phyloP scores from a whole-genome alignment of 1,140 invertebrate species.

The Mamestra configurata region DNA sequence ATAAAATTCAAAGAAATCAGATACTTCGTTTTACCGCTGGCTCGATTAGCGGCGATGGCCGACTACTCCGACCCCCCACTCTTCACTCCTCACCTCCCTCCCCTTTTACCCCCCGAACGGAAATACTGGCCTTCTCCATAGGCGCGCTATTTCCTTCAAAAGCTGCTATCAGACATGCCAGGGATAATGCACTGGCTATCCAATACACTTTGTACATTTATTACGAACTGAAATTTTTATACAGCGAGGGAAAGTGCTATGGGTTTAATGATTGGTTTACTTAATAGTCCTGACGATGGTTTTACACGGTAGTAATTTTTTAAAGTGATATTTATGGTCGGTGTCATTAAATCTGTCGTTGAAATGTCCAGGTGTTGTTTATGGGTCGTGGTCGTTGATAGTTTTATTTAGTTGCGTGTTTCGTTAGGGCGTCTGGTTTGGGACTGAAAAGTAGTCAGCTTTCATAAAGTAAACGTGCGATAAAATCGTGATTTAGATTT shows the following conservation, averaged over 20 bases:
- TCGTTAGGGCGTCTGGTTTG: not conserved
- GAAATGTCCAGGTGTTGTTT: not conserved
- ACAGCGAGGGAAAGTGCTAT: constrained; percentile 10
- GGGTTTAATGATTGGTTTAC: constrained; percentile 7
- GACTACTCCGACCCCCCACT: not conserved
- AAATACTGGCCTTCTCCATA: constrained; percentile 46
- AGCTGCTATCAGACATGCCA: constrained; percentile 30
- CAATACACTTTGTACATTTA: constrained; percentile 42
- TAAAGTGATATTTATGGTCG: not conserved
- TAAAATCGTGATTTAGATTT: not conserved
- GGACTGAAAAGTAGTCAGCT: not conserved
- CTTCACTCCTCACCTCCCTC: not conserved
- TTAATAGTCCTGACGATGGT: constrained; percentile 22
- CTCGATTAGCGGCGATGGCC: constrained; percentile 46
- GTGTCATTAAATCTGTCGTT: constrained; percentile 7
- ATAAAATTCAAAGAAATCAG: constrained; percentile 51
- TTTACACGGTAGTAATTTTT: constrained; percentile 30
- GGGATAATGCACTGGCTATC: constrained; percentile 39
- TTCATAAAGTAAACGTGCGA: not conserved
- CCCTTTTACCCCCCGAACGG: constrained; percentile 20
- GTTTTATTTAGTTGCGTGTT: not conserved
- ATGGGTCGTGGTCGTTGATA: not conserved
- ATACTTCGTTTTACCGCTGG: constrained; percentile 41
- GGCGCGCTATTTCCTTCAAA: constrained; percentile 49
- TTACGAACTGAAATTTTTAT: constrained; percentile 39